Base-by-base conservation (phyloP, 2,888 invertebrate species). In the Vandiemenella viatica region DNA sequence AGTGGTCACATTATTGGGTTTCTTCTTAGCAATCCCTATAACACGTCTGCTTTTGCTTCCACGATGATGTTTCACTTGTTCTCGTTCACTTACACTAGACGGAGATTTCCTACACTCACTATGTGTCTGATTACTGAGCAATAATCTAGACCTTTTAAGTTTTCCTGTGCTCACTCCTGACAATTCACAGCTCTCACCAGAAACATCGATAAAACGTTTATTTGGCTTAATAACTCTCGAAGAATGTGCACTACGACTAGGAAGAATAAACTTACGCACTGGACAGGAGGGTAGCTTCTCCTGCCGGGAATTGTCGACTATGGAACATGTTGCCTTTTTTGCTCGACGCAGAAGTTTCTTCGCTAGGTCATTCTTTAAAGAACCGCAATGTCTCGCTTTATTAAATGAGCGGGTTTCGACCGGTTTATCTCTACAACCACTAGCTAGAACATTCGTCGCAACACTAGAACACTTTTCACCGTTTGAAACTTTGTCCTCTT, bases 211-310 rank as follows among this genome's bases (percentile, higher is more conserved):
- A 60, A 89, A 84, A 56, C 83, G 76, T 67, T 88, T 90, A 61
- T 87, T 89, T 37, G 90, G 89, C 64, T 86, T 90, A 47, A 89
- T 89, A 40, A 87, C 83, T 56, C 90, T 74, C 5, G 87, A 87
- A 38, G 89, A 89, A 64, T 88, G 83, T 15, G 77, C 83, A 70
- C 88, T 89, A 58, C 85, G 75, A 43, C 80, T 75, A 16, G 89
- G 89, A 53, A 89, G 67, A 23, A 85, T 77, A 70, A 87, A 87
- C 63, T 79, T 81, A 45, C 51, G 46, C 37, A 37, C 43, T 15
- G 42, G 45, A 46, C 43, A 23, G n/a, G 15, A 26, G 40, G 26
- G 44, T 17, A 46, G 53, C 61, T 58, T 57, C 58, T 62, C 55
- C 57, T 59, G 53, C 55, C 59, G 56, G 58, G 56, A 55, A 48